Percentiles rank a stretch among this genome's conserved stretches.
phyloP scores from a whole-genome alignment of 2,888 invertebrate species.

The Tortrix viridana region DNA sequence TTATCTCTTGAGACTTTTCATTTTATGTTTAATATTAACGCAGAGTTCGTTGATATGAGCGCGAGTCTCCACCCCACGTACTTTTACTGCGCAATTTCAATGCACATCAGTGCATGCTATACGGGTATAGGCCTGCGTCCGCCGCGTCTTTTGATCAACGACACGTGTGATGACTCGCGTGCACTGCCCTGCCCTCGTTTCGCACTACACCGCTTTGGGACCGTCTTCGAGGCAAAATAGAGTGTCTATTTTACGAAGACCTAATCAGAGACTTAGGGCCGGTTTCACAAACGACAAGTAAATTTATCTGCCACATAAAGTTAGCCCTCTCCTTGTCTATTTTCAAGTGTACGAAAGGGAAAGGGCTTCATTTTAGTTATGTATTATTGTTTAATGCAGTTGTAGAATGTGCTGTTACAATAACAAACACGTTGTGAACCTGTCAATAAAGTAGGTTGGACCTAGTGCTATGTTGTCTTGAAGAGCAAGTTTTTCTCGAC shows the following conservation, averaged over 20 bases:
- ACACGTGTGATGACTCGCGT: constrained; percentile 61
- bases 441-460: constrained; percentile 16
- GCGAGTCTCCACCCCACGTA: constrained; percentile 44
- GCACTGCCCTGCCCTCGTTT: constrained; percentile 65
- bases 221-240: constrained; percentile 1
- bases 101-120: constrained; percentile 40
- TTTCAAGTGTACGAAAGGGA: no score
- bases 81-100: constrained; percentile 40
- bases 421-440: constrained; percentile 24
- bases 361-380: no score
- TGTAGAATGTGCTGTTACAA: constrained; percentile 21
- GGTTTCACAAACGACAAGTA: no score
- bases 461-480: constrained; percentile 32
- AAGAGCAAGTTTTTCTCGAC: constrained; percentile 39
- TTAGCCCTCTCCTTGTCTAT: no score
- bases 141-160: constrained; percentile 55
- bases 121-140: constrained; percentile 39
- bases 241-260: no score
- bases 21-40: constrained; percentile 26
- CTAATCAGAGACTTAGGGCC: no score
- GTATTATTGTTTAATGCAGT: constrained; percentile 3
- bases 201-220: constrained; percentile 37
- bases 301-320: no score
- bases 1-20: constrained; percentile 33
- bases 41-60: constrained; percentile 44